Percentiles rank a stretch among this genome's conserved stretches.
These are phyloP conservation scores for Holacanthella duospinosa DNA, from an alignment of 2,888 invertebrate genomes.

Conservation along the genomic window DNA sequence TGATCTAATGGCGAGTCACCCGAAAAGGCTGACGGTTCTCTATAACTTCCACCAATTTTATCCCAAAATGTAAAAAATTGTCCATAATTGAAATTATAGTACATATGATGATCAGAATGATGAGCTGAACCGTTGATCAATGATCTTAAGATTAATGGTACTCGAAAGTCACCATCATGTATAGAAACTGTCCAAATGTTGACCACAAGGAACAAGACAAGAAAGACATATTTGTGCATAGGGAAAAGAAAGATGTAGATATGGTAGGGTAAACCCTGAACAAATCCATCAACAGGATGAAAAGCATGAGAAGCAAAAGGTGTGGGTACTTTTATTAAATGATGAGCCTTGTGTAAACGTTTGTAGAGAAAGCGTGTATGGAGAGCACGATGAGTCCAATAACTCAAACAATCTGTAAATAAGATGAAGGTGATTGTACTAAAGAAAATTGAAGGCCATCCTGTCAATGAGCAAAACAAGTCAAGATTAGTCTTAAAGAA, in stretches of 20 bases:
- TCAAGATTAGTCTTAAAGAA: background rate
- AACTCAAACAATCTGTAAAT: slow-evolving; percentile 45
- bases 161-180: slow-evolving; percentile 43
- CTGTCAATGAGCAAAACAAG: slow-evolving; percentile 13
- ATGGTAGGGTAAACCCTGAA: slow-evolving; percentile 45
- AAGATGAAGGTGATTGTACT: slow-evolving; percentile 42
- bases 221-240: slow-evolving; percentile 43
- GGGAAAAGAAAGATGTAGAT: slow-evolving; percentile 45
- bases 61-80: slow-evolving; percentile 48
- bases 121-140: slow-evolving; percentile 45
- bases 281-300: slow-evolving; percentile 45
- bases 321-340: slow-evolving; percentile 43
- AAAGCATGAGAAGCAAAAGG: slow-evolving; percentile 47
- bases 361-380: slow-evolving; percentile 42
- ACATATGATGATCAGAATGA: slow-evolving; percentile 45
- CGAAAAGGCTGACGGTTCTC: slow-evolving; percentile 40
- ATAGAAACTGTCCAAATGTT: slow-evolving; percentile 48
- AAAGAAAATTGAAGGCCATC: slow-evolving; percentile 24
- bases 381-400: slow-evolving; percentile 45
- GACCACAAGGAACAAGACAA: slow-evolving; percentile 43
- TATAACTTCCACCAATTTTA: slow-evolving; percentile 40
- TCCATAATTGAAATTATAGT: slow-evolving; percentile 46
- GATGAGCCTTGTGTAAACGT: slow-evolving; percentile 44
- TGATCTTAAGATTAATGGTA: slow-evolving; percentile 41
- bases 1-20: slow-evolving; percentile 25